Evolutionary conservation across 2,113 vertebrate genomes (phyloP).

Genomic region (Peromyscus leucopus): DNA sequence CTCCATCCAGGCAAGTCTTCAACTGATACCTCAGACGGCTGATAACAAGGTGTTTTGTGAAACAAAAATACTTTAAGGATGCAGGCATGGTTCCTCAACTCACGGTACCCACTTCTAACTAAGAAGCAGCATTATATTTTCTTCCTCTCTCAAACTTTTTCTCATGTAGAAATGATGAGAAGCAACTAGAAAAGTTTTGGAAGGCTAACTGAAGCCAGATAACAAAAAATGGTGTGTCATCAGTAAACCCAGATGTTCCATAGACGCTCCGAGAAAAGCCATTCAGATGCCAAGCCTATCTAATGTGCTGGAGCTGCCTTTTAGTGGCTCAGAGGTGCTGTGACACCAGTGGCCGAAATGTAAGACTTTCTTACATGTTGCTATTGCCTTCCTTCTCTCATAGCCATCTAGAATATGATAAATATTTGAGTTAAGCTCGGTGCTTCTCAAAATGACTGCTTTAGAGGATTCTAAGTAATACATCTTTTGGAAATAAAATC

Average conservation of each 20-base stretch:
- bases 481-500: background rate
- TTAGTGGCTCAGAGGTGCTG: background rate
- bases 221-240: slow-evolving; percentile 14
- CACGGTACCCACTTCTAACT: background rate
- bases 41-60: background rate
- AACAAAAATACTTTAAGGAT: background rate
- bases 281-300: background rate
- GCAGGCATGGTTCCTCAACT: background rate
- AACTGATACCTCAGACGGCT: background rate
- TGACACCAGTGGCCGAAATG: background rate
- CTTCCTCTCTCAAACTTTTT: background rate
- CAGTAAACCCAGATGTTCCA: background rate
- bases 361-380: background rate
- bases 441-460: background rate
- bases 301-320: background rate
- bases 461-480: background rate
- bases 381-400: background rate
- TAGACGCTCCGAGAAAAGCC: background rate
- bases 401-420: slow-evolving; percentile 4
- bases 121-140: background rate
- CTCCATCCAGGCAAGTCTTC: background rate
- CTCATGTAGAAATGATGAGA: background rate
- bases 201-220: background rate
- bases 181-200: slow-evolving; percentile 17
- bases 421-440: background rate